Percentiles rank a stretch among this genome's conserved stretches.
Evolutionary conservation across 2,113 vertebrate species (phyloP).

Genomic region (Malurus melanocephalus): DNA sequence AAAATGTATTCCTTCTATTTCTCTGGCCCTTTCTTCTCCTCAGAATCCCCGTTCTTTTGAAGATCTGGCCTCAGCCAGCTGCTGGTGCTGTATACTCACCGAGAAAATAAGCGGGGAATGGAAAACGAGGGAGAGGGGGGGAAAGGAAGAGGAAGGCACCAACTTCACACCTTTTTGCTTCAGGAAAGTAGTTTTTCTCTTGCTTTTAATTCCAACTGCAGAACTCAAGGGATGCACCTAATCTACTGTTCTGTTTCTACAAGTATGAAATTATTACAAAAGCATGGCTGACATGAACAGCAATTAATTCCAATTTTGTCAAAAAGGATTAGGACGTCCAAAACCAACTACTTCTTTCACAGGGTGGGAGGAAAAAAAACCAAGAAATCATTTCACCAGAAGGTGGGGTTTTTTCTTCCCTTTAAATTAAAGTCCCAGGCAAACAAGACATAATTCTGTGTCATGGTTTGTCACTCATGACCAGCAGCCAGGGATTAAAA

Average conservation of each 20-base stretch:
- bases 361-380: neutral
- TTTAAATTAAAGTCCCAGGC: neutral
- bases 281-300: neutral
- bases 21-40: neutral
- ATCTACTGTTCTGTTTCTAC: neutral
- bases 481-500: conserved; percentile 8
- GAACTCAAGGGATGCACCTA: neutral
- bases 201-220: neutral
- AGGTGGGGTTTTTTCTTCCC: neutral
- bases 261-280: neutral
- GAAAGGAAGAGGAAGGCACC: neutral
- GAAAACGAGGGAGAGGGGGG: fast-evolving
- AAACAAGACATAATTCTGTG: neutral
- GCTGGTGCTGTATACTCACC: neutral
- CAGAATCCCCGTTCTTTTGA: neutral
- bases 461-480: conserved; percentile 13
- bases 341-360: neutral
- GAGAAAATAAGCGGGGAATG: neutral
- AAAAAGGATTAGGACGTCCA: neutral
- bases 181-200: neutral
- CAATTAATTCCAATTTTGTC: neutral
- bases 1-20: neutral
- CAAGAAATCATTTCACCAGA: neutral
- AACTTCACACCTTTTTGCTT: neutral
- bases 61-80: conserved; percentile 16